Conservation (phyloP, 2,797 vertebrate genomes). For the Anableps anableps region DNA sequence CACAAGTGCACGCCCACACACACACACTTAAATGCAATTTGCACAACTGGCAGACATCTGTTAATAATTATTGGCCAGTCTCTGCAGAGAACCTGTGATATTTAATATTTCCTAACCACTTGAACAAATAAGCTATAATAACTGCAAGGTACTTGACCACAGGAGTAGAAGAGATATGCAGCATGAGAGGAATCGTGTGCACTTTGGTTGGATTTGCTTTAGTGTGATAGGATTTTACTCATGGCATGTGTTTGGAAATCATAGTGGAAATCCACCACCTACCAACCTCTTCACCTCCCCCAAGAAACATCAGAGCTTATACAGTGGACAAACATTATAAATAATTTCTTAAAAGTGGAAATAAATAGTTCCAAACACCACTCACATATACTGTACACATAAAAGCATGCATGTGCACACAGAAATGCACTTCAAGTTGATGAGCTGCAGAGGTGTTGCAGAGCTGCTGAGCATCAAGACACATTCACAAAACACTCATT, state of each 20-base stretch:
- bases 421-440: constrained; percentile 58
- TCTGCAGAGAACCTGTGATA: constrained; percentile 93
- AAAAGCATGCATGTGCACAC: background rate
- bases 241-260: constrained; percentile 26
- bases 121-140: constrained; percentile 96
- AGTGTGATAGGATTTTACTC: constrained; percentile 74
- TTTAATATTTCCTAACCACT: constrained; percentile 99
- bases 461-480: constrained; percentile 76
- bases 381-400: constrained; percentile 40
- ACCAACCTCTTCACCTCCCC: constrained; percentile 35
- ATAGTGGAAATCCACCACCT: constrained; percentile 48
- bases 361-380: constrained; percentile 71
- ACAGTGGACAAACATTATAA: constrained; percentile 84
- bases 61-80: constrained; percentile 93
- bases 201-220: constrained; percentile 74
- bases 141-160: constrained; percentile 93
- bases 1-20: constrained; percentile 15
- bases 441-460: constrained; percentile 76
- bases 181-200: constrained; percentile 85
- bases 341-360: constrained; percentile 79
- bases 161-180: constrained; percentile 87
- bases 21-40: constrained; percentile 51
- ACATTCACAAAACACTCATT: constrained; percentile 82
- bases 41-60: constrained; percentile 88
- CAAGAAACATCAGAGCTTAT: constrained; percentile 81